These are phyloP conservation scores for Hydropsyche betteni DNA, from an alignment of 2,888 invertebrate genomes.

Conservation along the genomic window DNA sequence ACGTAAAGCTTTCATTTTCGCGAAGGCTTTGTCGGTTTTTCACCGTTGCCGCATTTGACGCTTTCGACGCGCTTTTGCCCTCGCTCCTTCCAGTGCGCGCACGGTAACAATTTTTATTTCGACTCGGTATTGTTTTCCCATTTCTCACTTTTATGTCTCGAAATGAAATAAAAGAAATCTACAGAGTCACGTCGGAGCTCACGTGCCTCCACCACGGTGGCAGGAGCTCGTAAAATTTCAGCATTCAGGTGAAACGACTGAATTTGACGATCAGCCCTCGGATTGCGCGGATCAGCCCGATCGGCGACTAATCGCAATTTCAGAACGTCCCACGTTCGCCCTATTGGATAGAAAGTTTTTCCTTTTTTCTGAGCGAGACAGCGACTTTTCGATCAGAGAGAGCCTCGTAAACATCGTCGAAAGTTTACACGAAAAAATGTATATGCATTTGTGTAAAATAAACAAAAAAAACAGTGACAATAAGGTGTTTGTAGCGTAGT, in stretches of 20 bases:
- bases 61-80: constrained; percentile 13
- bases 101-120: constrained; percentile 48
- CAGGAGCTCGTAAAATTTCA: constrained; percentile 41
- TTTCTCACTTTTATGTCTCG: constrained; percentile 51
- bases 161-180: constrained; percentile 50
- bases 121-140: constrained; percentile 49
- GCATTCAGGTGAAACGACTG: constrained; percentile 42
- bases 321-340: constrained; percentile 11
- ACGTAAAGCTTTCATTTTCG: constrained; percentile 41
- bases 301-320: constrained; percentile 38
- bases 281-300: constrained; percentile 32
- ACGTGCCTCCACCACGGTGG: constrained; percentile 20
- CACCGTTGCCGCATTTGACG: constrained; percentile 34
- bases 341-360: constrained; percentile 15
- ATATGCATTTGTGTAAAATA: no score
- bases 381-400: constrained; percentile 9
- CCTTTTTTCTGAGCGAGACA: neutral
- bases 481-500: no score
- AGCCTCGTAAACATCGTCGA: no score
- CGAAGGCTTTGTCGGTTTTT: constrained; percentile 40
- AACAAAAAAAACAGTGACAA: no score
- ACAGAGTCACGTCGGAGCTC: constrained; percentile 45
- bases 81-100: neutral
- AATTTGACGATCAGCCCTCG: constrained; percentile 37
- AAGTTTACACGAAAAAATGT: no score